phyloP scores from a whole-genome alignment of 2,113 vertebrate genomes.

The Artemisiospiza belli region DNA sequence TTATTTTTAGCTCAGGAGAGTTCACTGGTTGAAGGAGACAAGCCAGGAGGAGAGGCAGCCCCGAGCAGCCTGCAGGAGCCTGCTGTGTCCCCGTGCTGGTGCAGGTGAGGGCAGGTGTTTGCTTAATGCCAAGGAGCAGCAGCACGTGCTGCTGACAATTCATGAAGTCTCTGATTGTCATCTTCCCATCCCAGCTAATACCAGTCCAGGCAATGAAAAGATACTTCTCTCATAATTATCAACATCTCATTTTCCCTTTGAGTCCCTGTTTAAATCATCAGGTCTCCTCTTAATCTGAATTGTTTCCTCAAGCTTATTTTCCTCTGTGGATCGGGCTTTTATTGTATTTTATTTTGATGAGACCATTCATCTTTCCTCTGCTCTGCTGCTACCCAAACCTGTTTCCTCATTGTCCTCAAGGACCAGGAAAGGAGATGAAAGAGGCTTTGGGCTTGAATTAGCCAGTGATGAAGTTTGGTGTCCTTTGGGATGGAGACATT shows the following conservation, averaged over 20 bases:
- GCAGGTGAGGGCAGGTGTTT: slow-evolving; percentile 1
- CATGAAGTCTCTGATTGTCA: not conserved
- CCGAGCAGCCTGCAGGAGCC: not conserved
- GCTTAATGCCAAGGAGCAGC: not conserved
- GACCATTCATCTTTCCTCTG: not conserved
- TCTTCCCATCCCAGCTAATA: not conserved
- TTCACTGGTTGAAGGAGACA: not conserved
- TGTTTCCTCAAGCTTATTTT: slow-evolving; percentile 36
- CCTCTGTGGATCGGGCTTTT: not conserved
- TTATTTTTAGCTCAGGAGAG: slow-evolving; percentile 2
- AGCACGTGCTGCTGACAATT: rapidly evolving
- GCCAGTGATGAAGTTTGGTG: slow-evolving; percentile 28
- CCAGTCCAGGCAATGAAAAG: not conserved
- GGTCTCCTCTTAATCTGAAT: not conserved
- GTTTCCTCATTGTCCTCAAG: not conserved
- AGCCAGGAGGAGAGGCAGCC: not conserved
- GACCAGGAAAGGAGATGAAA: not conserved
- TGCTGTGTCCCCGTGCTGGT: not conserved
- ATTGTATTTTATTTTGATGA: not conserved
- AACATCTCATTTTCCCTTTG: slow-evolving; percentile 1
- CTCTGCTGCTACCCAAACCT: not conserved
- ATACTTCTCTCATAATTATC: not conserved
- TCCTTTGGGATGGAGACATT: slow-evolving; percentile 61
- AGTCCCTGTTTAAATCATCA: not conserved
- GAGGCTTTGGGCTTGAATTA: slow-evolving; percentile 55